Evolutionary conservation across 2,113 vertebrate genomes (phyloP).

Genomic region (Strix uralensis): DNA sequence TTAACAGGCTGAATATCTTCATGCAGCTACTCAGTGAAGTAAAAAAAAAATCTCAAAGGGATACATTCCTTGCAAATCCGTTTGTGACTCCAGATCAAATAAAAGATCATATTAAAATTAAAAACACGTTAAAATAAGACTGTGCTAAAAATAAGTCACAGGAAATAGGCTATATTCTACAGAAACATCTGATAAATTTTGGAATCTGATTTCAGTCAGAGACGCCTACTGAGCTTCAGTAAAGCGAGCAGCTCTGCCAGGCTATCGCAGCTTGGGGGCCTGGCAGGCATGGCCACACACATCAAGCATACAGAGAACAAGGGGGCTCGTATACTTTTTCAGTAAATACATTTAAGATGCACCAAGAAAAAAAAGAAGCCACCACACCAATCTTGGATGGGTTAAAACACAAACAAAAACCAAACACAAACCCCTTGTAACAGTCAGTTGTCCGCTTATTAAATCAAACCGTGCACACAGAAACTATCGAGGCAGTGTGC

Average conservation of each 20-base stretch:
- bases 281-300: background rate
- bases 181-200: background rate
- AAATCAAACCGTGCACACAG: background rate
- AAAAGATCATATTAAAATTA: background rate
- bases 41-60: background rate
- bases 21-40: background rate
- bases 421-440: background rate
- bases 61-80: background rate
- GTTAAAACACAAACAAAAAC: background rate
- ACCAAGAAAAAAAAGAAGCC: background rate
- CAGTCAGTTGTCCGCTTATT: background rate
- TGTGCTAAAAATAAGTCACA: background rate
- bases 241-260: background rate
- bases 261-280: fast-evolving
- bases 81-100: background rate
- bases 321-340: too few relatives aligned
- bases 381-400: background rate
- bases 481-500: background rate
- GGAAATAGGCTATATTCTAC: background rate
- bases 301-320: background rate
- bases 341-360: background rate
- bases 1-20: background rate
- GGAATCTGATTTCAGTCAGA: background rate
- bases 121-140: background rate
- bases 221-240: fast-evolving